These are phyloP conservation scores for Apogon talboti DNA, from an alignment of 2,797 vertebrate species.

Conservation along the genomic window DNA sequence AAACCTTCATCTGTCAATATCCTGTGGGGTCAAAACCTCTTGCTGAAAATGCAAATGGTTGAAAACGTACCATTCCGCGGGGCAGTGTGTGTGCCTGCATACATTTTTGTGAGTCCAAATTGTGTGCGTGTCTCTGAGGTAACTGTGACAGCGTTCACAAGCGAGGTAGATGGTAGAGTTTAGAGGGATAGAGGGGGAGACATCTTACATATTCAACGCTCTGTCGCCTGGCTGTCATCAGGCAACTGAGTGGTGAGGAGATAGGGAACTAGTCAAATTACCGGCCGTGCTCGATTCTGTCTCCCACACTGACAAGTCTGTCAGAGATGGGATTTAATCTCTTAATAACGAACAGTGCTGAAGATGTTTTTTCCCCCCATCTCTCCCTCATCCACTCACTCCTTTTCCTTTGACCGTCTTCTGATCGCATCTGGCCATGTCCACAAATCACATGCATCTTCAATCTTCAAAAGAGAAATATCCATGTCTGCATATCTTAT, in stretches of 20 bases:
- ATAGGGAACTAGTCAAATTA: constrained; percentile 88
- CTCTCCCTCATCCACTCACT: constrained; percentile 37
- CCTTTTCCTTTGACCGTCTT: constrained; percentile 56
- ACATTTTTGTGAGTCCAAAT: constrained; percentile 11
- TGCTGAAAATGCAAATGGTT: constrained; percentile 56
- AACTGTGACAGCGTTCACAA: constrained; percentile 54
- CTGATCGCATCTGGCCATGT: constrained; percentile 83
- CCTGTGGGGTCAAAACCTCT: constrained; percentile 40
- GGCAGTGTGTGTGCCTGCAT: constrained; percentile 31
- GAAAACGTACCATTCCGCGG: constrained; percentile 34
- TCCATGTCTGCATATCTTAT: constrained; percentile 75
- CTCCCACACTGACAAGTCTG: constrained; percentile 83
- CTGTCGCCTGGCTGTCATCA: constrained; percentile 83
- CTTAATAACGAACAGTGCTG: constrained; percentile 82
- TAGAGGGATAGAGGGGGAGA: constrained; percentile 68
- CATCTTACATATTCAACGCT: constrained; percentile 85
- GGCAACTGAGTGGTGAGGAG: constrained; percentile 79
- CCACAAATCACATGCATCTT: constrained; percentile 83
- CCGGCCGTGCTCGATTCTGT: constrained; percentile 81
- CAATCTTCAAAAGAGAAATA: constrained; percentile 63
- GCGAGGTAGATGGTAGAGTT: constrained; percentile 53
- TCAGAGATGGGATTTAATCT: constrained; percentile 87
- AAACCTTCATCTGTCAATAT: constrained; percentile 52
- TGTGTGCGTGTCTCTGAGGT: constrained; percentile 29
- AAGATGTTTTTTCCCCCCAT: constrained; percentile 28